These are phyloP conservation scores for Sorex araneus DNA, from an alignment of 2,113 vertebrate genomes.

Conservation along the genomic window DNA sequence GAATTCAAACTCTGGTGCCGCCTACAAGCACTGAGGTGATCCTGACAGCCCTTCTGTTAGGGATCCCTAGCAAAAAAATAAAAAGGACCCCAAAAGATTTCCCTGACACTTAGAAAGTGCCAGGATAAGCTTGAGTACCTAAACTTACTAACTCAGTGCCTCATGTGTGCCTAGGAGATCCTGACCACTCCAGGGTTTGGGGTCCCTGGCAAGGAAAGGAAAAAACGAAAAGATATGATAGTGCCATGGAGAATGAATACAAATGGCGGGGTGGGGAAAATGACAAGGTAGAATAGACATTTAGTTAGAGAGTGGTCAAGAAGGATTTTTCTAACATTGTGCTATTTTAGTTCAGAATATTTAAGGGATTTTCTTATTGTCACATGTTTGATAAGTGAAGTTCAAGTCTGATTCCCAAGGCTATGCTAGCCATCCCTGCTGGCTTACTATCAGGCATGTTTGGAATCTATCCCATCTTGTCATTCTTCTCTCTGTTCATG, in stretches of 20 bases:
- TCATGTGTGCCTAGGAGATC: no score
- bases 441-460: not conserved
- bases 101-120: no score
- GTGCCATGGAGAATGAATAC: constrained; percentile 57
- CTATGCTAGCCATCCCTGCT: not conserved
- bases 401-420: constrained; percentile 56
- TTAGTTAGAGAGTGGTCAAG: constrained; percentile 55
- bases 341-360: constrained; percentile 66
- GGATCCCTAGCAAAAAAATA: no score
- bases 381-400: constrained; percentile 47
- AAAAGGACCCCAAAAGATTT: no score
- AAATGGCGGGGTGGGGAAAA: constrained; percentile 27
- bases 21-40: no score
- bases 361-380: constrained; percentile 53
- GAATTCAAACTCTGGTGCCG: no score
- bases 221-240: not conserved
- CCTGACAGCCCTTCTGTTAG: no score
- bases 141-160: no score
- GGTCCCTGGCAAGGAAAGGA: not conserved
- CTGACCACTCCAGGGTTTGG: no score
- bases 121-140: no score
- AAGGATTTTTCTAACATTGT: constrained; percentile 9
- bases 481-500: constrained; percentile 23
- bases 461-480: constrained; percentile 24
- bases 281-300: not conserved